Evolutionary conservation across 2,888 invertebrate species (phyloP).

Genomic region (Philonicus albiceps): DNA sequence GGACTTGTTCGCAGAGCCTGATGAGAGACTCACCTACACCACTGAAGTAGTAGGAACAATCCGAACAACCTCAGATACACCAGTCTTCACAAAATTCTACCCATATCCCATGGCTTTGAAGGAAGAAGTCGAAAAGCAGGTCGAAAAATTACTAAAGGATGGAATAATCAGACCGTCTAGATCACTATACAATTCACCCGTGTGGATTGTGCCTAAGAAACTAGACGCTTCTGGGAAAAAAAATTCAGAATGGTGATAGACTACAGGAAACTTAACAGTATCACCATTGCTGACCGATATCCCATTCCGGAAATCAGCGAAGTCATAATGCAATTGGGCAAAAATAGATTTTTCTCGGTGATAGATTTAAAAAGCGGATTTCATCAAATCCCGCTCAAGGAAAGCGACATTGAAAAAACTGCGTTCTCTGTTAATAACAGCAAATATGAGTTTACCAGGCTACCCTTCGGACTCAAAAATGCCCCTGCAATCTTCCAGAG

Average conservation of each 20-base stretch:
- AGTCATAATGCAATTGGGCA: neutral
- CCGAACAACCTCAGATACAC: neutral
- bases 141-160: neutral
- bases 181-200: neutral
- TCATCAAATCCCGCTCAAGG: too few relatives aligned
- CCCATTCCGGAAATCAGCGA: slow-evolving; percentile 42
- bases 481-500: too few relatives aligned
- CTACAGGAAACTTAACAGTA: slow-evolving; percentile 41
- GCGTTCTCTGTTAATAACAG: too few relatives aligned
- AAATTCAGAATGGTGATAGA: slow-evolving; percentile 41
- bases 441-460: too few relatives aligned
- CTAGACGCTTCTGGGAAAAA: slow-evolving; percentile 32
- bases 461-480: too few relatives aligned
- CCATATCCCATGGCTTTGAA: neutral
- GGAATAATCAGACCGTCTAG: neutral
- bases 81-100: neutral
- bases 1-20: neutral
- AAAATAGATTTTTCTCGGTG: neutral
- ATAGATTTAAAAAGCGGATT: too few relatives aligned
- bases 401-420: too few relatives aligned
- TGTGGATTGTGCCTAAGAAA: slow-evolving; percentile 39
- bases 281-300: slow-evolving; percentile 40
- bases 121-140: neutral
- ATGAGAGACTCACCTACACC: neutral
- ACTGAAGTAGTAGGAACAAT: neutral